These are phyloP conservation scores for Ameiurus melas DNA, from an alignment of 2,113 vertebrate species.

Conservation along the genomic window DNA sequence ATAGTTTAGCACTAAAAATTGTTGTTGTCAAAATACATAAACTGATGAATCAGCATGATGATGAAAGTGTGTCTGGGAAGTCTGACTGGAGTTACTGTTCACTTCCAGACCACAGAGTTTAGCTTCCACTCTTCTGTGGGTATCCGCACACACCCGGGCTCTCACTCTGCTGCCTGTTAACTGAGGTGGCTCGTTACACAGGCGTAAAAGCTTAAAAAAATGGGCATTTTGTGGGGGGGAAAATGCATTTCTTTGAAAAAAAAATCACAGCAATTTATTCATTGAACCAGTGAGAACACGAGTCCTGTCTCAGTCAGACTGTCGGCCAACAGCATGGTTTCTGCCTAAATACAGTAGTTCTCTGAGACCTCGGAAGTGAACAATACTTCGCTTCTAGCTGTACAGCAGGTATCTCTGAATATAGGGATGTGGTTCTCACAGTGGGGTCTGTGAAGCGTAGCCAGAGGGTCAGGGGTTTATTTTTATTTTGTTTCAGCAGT, in stretches of 20 bases:
- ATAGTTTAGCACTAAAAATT: slow-evolving; percentile 58
- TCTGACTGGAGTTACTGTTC: slow-evolving; percentile 61
- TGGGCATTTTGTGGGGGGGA: too few relatives aligned
- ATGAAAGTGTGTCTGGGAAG: slow-evolving; percentile 61
- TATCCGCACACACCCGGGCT: slow-evolving; percentile 5
- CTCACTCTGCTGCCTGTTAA: neutral
- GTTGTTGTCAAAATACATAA: slow-evolving; percentile 60
- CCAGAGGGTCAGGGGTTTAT: neutral
- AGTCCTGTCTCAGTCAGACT: neutral
- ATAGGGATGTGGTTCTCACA: neutral
- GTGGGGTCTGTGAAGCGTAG: neutral
- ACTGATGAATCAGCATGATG: slow-evolving; percentile 55
- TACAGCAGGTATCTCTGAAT: neutral
- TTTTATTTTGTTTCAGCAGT: neutral
- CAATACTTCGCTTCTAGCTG: neutral
- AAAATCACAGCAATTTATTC: slow-evolving; percentile 14
- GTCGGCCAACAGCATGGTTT: slow-evolving; percentile 20
- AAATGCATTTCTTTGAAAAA: neutral
- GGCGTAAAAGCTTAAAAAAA: too few relatives aligned
- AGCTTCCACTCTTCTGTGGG: slow-evolving; percentile 22
- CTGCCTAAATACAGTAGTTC: slow-evolving; percentile 18
- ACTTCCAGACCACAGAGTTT: slow-evolving; percentile 42
- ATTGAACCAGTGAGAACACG: slow-evolving; percentile 8
- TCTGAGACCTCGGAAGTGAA: neutral
- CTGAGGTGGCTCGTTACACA: too few relatives aligned